phyloP scores from a whole-genome alignment of 2,113 vertebrate genomes.

The Tringa solitaria region DNA sequence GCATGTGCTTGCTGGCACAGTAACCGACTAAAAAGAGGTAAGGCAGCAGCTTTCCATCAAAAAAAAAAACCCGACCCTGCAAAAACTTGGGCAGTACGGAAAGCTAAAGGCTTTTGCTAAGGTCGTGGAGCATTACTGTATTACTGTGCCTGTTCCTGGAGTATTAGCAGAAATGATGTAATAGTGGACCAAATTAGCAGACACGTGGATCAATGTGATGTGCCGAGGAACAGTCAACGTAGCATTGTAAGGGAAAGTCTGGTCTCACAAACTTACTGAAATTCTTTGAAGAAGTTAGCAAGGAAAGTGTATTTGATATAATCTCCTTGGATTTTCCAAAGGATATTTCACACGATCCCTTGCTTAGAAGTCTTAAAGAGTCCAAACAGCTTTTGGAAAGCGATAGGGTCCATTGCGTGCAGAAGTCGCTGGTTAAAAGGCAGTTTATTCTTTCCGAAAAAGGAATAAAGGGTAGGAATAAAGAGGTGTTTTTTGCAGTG shows the following conservation, averaged over 20 bases:
- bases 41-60: background rate
- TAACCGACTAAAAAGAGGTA: background rate
- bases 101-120: background rate
- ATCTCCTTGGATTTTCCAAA: background rate
- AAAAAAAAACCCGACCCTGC: background rate
- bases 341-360: background rate
- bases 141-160: background rate
- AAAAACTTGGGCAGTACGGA: background rate
- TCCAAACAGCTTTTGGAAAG: background rate
- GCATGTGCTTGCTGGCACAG: background rate
- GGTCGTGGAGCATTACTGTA: background rate
- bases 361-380: background rate
- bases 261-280: background rate
- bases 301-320: background rate
- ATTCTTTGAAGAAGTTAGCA: background rate
- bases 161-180: background rate
- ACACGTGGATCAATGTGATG: background rate
- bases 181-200: background rate
- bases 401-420: accelerated
- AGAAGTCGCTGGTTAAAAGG: background rate
- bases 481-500: background rate
- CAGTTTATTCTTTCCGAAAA: too few relatives aligned
- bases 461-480: background rate
- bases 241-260: background rate
- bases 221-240: background rate